phyloP scores from a whole-genome alignment of 2,797 vertebrate genomes.

The Enteromius viviparus region DNA sequence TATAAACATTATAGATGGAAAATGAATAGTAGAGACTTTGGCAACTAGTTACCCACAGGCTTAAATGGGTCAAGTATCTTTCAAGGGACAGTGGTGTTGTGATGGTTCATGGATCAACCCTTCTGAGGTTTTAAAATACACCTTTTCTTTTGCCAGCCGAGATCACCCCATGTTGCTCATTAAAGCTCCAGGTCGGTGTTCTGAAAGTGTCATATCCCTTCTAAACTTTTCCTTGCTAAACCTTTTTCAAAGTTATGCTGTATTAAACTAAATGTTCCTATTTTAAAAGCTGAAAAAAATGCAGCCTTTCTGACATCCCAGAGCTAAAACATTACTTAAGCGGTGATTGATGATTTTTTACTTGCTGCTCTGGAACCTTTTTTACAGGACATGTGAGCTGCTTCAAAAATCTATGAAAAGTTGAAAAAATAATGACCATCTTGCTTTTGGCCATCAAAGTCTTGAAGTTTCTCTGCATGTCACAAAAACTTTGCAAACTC shows the following conservation, averaged over 20 bases:
- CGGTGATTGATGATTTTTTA: not conserved
- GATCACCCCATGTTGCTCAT: constrained; percentile 15
- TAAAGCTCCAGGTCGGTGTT: not conserved
- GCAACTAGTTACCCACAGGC: not conserved
- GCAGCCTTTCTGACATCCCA: not conserved
- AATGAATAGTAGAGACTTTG: not conserved
- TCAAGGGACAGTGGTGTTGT: not conserved
- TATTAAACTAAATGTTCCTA: not conserved
- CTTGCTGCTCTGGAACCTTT: not conserved
- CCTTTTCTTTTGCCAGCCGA: constrained; percentile 2
- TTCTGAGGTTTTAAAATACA: constrained; percentile 15
- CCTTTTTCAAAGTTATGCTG: not conserved
- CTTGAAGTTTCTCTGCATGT: constrained; percentile 19
- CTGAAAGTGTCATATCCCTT: not conserved
- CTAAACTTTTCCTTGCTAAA: not conserved
- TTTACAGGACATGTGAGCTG: not conserved
- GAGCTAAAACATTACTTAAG: not conserved
- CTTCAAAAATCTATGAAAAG: not conserved
- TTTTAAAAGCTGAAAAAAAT: not conserved
- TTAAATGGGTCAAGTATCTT: not conserved
- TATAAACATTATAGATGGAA: not conserved
- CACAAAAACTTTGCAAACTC: constrained; percentile 38
- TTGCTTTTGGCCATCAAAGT: not conserved
- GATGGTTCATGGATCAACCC: constrained; percentile 1
- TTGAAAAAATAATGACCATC: constrained; percentile 13